phyloP scores from a whole-genome alignment of 2,113 vertebrate species.

The Nothobranchius furzeri region DNA sequence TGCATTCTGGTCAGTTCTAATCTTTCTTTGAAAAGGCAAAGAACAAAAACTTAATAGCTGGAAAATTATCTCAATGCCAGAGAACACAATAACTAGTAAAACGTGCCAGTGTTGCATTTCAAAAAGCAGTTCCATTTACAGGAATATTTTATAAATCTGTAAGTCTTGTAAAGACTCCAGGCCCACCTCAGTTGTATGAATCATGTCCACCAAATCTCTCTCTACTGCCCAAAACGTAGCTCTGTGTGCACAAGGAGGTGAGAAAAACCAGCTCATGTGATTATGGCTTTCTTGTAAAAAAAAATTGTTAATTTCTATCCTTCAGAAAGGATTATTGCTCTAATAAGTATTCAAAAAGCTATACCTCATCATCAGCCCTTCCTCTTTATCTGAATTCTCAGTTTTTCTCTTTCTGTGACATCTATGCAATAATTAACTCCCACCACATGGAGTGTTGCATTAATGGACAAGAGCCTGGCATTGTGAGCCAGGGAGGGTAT shows the following conservation, averaged over 20 bases:
- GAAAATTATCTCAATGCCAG: slow-evolving; percentile 27
- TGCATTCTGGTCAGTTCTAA: slow-evolving; percentile 13
- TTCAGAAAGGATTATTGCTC: too few species aligned
- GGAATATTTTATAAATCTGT: slow-evolving; percentile 45
- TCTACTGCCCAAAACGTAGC: slow-evolving; percentile 22
- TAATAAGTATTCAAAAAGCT: slow-evolving; percentile 8
- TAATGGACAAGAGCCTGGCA: slow-evolving; percentile 71
- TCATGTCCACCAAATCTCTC: slow-evolving; percentile 31
- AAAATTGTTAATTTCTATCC: too few species aligned
- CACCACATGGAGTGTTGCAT: slow-evolving; percentile 62
- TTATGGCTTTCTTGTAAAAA: too few species aligned
- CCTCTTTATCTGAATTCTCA: slow-evolving; percentile 30
- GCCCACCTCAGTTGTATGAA: slow-evolving; percentile 33
- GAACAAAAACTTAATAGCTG: slow-evolving; percentile 30
- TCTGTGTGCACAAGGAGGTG: background rate
- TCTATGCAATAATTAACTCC: slow-evolving; percentile 67
- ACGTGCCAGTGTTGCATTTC: slow-evolving; percentile 29
- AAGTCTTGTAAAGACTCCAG: slow-evolving; percentile 47
- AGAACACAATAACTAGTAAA: slow-evolving; percentile 45
- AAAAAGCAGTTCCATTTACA: slow-evolving; percentile 46
- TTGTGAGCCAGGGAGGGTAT: slow-evolving; percentile 56
- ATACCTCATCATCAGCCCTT: slow-evolving; percentile 30
- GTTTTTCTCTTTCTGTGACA: slow-evolving; percentile 48
- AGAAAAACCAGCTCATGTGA: slow-evolving; percentile 25
- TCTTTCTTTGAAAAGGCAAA: slow-evolving; percentile 26